phyloP scores from a whole-genome alignment of 2,797 vertebrate genomes.

The Cheirogaleus major region DNA sequence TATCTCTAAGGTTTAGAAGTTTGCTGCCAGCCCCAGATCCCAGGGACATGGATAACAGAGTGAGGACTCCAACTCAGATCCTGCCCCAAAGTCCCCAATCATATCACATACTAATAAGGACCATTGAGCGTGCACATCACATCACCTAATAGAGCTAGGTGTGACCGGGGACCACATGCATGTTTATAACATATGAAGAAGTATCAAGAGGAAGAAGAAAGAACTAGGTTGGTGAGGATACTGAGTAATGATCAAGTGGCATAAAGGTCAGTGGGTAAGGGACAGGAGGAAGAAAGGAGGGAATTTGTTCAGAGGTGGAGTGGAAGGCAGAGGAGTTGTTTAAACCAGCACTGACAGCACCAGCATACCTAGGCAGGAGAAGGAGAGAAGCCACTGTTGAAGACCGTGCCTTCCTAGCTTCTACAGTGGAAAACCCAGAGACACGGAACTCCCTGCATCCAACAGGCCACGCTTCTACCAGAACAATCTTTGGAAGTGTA shows the following conservation, averaged over 20 bases:
- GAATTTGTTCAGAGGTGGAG: neutral
- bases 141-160: rapidly evolving
- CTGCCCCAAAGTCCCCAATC: too few species aligned
- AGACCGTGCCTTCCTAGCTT: neutral
- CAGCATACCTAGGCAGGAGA: neutral
- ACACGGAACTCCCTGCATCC: too few species aligned
- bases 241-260: neutral
- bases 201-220: neutral
- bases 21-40: neutral
- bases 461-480: neutral
- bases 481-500: neutral
- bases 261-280: neutral
- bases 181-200: neutral
- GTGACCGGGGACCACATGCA: neutral
- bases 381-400: neutral
- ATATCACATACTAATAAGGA: neutral
- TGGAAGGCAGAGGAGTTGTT: too few species aligned
- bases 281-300: neutral
- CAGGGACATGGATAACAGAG: neutral
- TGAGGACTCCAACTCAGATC: neutral
- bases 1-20: neutral
- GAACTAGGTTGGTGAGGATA: neutral
- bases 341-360: neutral
- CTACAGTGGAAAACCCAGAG: neutral
- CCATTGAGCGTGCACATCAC: neutral